Conservation (phyloP, 2,888 invertebrate genomes). For the Amphipyra tragopoginis region DNA sequence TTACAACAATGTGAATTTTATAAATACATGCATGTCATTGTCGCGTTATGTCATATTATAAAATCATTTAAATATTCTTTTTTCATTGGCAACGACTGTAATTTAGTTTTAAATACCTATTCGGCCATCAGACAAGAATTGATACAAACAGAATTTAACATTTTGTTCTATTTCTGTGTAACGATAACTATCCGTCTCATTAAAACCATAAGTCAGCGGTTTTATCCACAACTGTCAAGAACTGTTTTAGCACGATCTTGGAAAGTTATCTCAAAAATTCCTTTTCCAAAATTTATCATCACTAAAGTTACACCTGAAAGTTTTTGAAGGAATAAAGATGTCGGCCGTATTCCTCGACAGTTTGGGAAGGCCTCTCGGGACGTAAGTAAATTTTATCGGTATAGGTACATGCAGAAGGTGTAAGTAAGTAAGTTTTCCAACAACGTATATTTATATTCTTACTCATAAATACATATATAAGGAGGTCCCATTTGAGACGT, state of each 20-base stretch:
- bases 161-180: neutral
- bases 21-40: no score
- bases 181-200: slow-evolving; percentile 17
- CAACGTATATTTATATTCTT: slow-evolving; percentile 17
- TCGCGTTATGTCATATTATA: no score
- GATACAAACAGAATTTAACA: neutral
- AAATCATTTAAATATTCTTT: no score
- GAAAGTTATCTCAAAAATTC: slow-evolving; percentile 32
- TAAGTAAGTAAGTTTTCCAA: slow-evolving; percentile 13
- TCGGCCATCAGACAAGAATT: no score
- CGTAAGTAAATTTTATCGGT: slow-evolving; percentile 49
- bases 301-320: slow-evolving; percentile 48
- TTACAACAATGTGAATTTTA: no score
- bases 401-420: slow-evolving; percentile 16
- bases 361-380: slow-evolving; percentile 41
- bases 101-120: no score
- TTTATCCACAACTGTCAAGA: slow-evolving; percentile 29
- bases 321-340: slow-evolving; percentile 51
- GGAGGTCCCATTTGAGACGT: neutral
- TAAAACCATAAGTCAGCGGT: slow-evolving; percentile 29
- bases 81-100: no score
- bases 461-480: slow-evolving; percentile 29
- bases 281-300: slow-evolving; percentile 38
- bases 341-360: slow-evolving; percentile 36
- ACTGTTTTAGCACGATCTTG: slow-evolving; percentile 36